Evolutionary conservation across 2,888 invertebrate genomes (phyloP).

Genomic region (Zele albiditarsus): DNA sequence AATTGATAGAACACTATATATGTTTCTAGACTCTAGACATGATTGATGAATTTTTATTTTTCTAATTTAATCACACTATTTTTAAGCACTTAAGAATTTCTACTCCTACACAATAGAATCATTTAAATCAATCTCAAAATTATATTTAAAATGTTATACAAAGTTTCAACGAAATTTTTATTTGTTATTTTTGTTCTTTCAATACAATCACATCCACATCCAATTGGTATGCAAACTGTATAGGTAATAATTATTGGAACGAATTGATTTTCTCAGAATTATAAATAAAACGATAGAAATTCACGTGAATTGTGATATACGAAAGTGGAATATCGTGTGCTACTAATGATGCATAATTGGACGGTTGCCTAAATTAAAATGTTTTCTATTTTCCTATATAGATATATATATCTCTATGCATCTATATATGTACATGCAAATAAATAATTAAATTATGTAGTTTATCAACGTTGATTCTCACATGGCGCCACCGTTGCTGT

Average conservation of each 20-base stretch:
- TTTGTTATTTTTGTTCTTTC: neutral
- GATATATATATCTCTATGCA: neutral
- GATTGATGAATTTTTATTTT: too few relatives aligned
- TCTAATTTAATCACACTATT: too few relatives aligned
- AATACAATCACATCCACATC: neutral
- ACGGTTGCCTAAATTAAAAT: slow-evolving; percentile 21
- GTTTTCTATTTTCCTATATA: neutral
- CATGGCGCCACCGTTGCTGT: slow-evolving; percentile 18
- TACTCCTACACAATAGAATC: too few relatives aligned
- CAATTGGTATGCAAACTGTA: neutral
- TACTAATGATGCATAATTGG: slow-evolving; percentile 20
- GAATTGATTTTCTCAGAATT: neutral
- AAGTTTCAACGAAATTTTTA: neutral
- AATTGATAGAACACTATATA: too few relatives aligned
- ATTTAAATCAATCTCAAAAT: too few relatives aligned
- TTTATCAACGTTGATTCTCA: slow-evolving; percentile 24
- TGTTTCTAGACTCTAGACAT: too few relatives aligned
- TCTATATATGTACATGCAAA: neutral
- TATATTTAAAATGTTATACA: too few relatives aligned
- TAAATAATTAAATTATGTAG: slow-evolving; percentile 3
- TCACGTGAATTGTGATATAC: neutral
- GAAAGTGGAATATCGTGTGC: slow-evolving; percentile 2
- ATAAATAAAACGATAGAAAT: neutral
- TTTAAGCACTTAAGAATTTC: too few relatives aligned
- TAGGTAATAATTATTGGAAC: neutral